phyloP scores from a whole-genome alignment of 2,113 vertebrate species.

The Cettia cetti region DNA sequence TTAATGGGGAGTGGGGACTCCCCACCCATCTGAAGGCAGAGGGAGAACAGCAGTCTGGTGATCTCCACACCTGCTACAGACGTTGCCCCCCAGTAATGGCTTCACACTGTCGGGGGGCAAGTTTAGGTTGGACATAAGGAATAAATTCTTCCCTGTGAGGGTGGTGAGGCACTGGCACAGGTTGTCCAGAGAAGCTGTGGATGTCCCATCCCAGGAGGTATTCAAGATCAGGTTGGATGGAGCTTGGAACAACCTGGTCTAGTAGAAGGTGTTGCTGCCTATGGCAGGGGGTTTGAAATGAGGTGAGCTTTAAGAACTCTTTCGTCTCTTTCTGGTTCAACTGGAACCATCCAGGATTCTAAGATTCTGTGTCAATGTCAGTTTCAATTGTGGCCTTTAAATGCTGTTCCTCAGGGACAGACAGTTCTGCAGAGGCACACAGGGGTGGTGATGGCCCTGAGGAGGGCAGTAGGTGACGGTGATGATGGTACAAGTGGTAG shows the following conservation, averaged over 20 bases:
- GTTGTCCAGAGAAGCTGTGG: too few species aligned
- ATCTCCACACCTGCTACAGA: background rate
- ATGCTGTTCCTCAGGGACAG: background rate
- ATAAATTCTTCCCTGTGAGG: too few species aligned
- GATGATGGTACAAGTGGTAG: background rate
- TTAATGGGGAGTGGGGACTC: background rate
- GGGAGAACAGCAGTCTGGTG: background rate
- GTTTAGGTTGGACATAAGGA: background rate
- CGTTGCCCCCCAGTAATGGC: background rate
- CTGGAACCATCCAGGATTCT: background rate
- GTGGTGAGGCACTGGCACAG: too few species aligned
- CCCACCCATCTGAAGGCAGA: background rate
- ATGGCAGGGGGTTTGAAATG: background rate
- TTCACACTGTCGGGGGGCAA: background rate
- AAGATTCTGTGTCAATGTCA: background rate
- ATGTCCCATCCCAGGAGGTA: too few species aligned
- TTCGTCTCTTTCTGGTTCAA: too few species aligned
- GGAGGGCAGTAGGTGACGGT: background rate
- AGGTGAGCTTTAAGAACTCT: background rate
- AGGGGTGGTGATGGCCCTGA: fast-evolving
- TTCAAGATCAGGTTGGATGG: too few species aligned
- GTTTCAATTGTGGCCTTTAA: background rate
- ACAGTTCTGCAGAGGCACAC: background rate
- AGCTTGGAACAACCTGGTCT: too few species aligned
- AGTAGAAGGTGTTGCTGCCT: too few species aligned